Percentiles rank a stretch among this genome's conserved stretches.
Evolutionary conservation across 2,113 vertebrate species (phyloP).

Genomic region (Scortum barcoo): DNA sequence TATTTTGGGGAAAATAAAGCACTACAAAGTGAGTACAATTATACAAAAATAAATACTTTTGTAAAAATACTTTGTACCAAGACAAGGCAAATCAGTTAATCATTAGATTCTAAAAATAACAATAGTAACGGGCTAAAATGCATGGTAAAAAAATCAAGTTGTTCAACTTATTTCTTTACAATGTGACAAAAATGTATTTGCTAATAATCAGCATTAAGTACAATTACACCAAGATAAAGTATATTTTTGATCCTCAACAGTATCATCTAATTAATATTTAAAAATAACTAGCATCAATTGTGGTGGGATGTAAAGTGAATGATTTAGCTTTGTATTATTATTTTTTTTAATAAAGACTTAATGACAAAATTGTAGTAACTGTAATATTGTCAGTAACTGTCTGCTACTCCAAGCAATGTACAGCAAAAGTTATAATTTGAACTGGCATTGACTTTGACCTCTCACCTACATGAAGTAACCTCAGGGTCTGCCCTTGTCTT

Average conservation of each 20-base stretch:
- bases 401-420: conserved; percentile 8
- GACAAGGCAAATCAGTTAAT: not conserved
- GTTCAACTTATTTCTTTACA: too few relatives aligned
- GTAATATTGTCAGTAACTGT: not conserved
- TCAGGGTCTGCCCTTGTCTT: conserved; percentile 56
- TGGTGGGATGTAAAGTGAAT: not conserved
- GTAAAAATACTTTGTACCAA: not conserved
- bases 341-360: not conserved
- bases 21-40: not conserved
- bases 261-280: not conserved
- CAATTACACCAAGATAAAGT: not conserved
- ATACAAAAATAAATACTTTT: not conserved
- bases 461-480: conserved; percentile 65
- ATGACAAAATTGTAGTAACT: not conserved
- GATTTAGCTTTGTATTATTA: not conserved
- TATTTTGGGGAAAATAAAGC: not conserved
- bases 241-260: not conserved
- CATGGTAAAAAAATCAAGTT: too few relatives aligned
- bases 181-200: not conserved
- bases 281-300: not conserved
- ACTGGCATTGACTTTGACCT: conserved; percentile 61
- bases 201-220: not conserved
- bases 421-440: conserved; percentile 31
- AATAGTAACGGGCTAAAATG: too few relatives aligned
- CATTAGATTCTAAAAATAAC: too few relatives aligned